These are phyloP conservation scores for Cassiopea andromeda DNA, from an alignment of 30 jellyfish, hydroid and myxozoan species.

Conservation along the genomic window DNA sequence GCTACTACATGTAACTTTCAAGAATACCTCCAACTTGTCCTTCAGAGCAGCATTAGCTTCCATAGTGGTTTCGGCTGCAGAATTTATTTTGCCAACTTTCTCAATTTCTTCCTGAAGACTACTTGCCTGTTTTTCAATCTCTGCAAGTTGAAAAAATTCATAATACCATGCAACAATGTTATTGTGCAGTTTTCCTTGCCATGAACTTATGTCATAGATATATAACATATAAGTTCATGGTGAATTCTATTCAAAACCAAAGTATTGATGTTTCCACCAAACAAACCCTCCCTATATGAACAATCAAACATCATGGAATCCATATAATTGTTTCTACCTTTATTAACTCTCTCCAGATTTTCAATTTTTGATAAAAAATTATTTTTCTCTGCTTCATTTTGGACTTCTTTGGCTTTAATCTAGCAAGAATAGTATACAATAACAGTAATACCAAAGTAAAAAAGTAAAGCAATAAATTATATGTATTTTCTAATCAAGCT, in stretches of 20 bases:
- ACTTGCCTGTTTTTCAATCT: neutral
- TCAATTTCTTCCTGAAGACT: constrained; percentile 60
- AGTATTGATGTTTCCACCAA: no score
- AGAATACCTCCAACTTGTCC: constrained; percentile 47
- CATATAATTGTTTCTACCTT: constrained; percentile 34
- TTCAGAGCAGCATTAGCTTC: constrained; percentile 62
- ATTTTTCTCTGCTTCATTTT: constrained; percentile 26
- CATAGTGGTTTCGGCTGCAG: constrained; percentile 31
- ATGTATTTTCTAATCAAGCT: no score
- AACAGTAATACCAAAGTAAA: neutral
- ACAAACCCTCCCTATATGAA: no score
- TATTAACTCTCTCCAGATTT: constrained; percentile 37
- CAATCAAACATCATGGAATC: neutral
- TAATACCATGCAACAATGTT: neutral
- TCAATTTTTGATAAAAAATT: constrained; percentile 12
- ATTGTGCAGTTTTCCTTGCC: no score
- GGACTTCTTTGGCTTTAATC: constrained; percentile 78
- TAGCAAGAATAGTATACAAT: neutral
- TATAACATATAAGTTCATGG: no score
- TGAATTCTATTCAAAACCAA: no score
- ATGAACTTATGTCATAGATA: no score
- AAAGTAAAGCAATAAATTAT: neutral
- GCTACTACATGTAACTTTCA: neutral
- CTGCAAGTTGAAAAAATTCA: neutral
- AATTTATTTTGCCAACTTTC: constrained; percentile 34